A percentile compares a stretch with the other conserved stretches of the same genome.
These are phyloP conservation scores for Phocoena phocoena DNA, from an alignment of 2,113 vertebrate species.

Conservation along the genomic window DNA sequence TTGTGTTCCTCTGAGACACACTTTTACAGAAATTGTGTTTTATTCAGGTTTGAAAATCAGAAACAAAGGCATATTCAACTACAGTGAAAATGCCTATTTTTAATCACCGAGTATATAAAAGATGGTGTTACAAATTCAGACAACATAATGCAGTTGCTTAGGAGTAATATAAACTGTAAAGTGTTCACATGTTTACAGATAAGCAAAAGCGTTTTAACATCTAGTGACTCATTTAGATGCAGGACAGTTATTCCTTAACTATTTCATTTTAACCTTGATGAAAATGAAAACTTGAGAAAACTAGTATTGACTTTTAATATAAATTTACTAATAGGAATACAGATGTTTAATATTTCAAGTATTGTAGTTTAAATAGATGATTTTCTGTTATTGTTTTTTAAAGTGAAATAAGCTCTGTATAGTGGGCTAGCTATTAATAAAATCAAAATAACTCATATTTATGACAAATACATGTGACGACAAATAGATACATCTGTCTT, in stretches of 20 bases:
- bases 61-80: conserved; percentile 51
- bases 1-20: background rate
- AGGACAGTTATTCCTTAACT: background rate
- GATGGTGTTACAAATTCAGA: background rate
- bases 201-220: background rate
- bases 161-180: background rate
- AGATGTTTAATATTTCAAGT: background rate
- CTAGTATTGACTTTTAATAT: background rate
- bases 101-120: background rate
- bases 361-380: background rate
- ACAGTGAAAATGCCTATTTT: conserved; percentile 41
- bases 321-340: background rate
- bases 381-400: background rate
- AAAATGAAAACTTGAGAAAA: background rate
- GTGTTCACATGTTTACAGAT: background rate
- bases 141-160: background rate
- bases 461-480: background rate
- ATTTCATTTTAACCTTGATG: background rate
- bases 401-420: background rate
- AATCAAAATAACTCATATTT: background rate
- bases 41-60: background rate
- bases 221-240: background rate
- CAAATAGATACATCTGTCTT: background rate
- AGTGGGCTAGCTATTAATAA: background rate
- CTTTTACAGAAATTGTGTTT: background rate